These are phyloP conservation scores for Parauchenoglanis ngamensis DNA, from an alignment of 2,797 vertebrate genomes.

Conservation along the genomic window DNA sequence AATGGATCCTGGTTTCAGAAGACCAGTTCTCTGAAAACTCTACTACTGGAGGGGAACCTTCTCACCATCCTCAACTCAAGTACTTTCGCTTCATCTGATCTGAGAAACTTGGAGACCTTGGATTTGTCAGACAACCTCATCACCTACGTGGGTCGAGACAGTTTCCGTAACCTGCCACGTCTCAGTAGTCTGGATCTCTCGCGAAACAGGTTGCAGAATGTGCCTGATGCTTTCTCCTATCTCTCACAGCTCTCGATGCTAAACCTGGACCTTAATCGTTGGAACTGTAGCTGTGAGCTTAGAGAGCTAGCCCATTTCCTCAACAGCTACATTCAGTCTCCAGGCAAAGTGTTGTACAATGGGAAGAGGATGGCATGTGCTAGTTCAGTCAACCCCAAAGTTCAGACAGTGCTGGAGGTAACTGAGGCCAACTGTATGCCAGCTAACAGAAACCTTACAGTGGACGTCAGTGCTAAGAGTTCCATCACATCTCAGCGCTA, in stretches of 20 bases:
- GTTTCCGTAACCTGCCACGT: constrained; percentile 69
- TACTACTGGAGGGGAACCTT: constrained; percentile 78
- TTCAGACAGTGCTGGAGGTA: constrained; percentile 73
- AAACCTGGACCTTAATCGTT: constrained; percentile 77
- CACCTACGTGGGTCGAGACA: constrained; percentile 67
- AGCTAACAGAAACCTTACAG: constrained; percentile 72
- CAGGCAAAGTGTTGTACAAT: constrained; percentile 69
- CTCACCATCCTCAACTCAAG: constrained; percentile 70
- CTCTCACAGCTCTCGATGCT: constrained; percentile 74
- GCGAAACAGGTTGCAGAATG: constrained; percentile 73
- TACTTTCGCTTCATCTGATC: constrained; percentile 68
- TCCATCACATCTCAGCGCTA: constrained; percentile 66
- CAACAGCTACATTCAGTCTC: constrained; percentile 70
- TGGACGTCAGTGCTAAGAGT: constrained; percentile 61
- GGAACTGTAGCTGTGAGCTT: constrained; percentile 81
- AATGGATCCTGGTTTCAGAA: constrained; percentile 73
- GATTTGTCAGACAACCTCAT: constrained; percentile 82
- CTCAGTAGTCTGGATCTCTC: constrained; percentile 79
- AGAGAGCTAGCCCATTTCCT: constrained; percentile 72
- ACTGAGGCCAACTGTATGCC: constrained; percentile 76
- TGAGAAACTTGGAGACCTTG: constrained; percentile 74
- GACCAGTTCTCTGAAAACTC: constrained; percentile 64
- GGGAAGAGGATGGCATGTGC: constrained; percentile 72
- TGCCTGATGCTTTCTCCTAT: constrained; percentile 73
- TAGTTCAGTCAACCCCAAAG: constrained; percentile 59